Percentiles rank a stretch among this genome's conserved stretches.
phyloP scores from a whole-genome alignment of 2,888 invertebrate genomes.

The Amaurobius ferox region DNA sequence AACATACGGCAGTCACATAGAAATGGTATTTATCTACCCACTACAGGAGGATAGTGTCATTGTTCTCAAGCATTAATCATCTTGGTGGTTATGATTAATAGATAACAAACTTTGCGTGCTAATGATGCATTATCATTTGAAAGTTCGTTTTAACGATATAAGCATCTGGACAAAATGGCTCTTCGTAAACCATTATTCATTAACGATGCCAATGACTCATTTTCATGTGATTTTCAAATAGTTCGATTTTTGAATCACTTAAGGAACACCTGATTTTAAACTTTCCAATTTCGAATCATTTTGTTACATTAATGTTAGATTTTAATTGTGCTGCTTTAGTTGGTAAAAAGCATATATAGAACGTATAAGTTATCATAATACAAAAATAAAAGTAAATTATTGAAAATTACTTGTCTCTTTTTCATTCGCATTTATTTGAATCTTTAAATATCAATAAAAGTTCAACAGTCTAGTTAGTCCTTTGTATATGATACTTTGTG shows the following conservation, averaged over 20 bases:
- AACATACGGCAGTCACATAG: background rate
- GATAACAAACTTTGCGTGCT: background rate
- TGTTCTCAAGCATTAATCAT: background rate
- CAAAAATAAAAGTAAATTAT: no score
- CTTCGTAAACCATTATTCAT: background rate
- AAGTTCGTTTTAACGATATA: background rate
- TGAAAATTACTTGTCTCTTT: no score
- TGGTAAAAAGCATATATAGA: no score
- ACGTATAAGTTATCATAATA: no score
- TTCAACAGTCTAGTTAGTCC: no score
- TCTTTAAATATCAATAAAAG: no score
- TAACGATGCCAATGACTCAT: background rate
- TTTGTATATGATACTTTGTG: no score
- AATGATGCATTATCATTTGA: conserved; percentile 9
- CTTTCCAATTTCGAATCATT: no score
- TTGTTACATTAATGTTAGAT: no score
- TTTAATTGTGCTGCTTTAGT: no score
- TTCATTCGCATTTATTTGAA: no score
- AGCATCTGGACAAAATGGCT: background rate
- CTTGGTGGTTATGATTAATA: background rate
- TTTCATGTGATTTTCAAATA: background rate
- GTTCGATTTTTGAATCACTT: background rate
- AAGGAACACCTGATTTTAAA: background rate
- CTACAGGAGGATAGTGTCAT: background rate
- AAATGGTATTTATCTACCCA: background rate